phyloP scores from a whole-genome alignment of 2,888 invertebrate species.

The Pseudeuparius sepicola region DNA sequence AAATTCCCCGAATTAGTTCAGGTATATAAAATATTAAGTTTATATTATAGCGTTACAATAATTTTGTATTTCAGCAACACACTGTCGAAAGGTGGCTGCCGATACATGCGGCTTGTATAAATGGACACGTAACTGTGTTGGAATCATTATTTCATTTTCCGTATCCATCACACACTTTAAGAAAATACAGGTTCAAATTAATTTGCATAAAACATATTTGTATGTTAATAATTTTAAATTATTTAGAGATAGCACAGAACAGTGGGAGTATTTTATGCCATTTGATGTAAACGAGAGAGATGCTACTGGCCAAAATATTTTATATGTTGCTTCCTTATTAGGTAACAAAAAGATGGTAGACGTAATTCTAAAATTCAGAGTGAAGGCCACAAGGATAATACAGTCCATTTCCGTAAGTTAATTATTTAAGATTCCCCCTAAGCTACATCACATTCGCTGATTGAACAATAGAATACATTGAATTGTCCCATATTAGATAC shows the following conservation, averaged over 20 bases:
- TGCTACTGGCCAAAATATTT: slow-evolving; percentile 79
- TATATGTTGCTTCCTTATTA: slow-evolving; percentile 80
- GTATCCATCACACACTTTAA: slow-evolving; percentile 64
- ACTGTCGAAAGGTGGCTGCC: slow-evolving; percentile 91
- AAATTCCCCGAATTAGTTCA: slow-evolving; percentile 78
- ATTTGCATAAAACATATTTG: slow-evolving; percentile 7
- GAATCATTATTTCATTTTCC: slow-evolving; percentile 69
- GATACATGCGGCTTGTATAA: slow-evolving; percentile 84
- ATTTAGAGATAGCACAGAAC: slow-evolving; percentile 55
- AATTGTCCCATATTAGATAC: too few relatives aligned
- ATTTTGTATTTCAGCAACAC: slow-evolving; percentile 47
- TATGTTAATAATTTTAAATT: slow-evolving; percentile 8
- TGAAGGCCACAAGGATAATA: slow-evolving; percentile 44
- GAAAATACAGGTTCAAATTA: slow-evolving; percentile 45
- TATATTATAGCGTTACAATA: not conserved
- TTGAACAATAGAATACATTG: slow-evolving; percentile 3
- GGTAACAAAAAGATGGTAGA: slow-evolving; percentile 73
- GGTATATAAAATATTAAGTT: slow-evolving; percentile 37
- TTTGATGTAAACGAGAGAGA: slow-evolving; percentile 89
- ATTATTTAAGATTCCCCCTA: slow-evolving; percentile 3
- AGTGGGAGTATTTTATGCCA: slow-evolving; percentile 77
- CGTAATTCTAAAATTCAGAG: slow-evolving; percentile 60
- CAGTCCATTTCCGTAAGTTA: slow-evolving; percentile 27
- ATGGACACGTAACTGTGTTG: slow-evolving; percentile 70
- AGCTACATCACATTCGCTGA: slow-evolving; percentile 1